A percentile compares a stretch with the other conserved stretches of the same genome.
These are phyloP conservation scores for Trogon melanurus DNA, from an alignment of 2,113 vertebrate species.

Conservation along the genomic window DNA sequence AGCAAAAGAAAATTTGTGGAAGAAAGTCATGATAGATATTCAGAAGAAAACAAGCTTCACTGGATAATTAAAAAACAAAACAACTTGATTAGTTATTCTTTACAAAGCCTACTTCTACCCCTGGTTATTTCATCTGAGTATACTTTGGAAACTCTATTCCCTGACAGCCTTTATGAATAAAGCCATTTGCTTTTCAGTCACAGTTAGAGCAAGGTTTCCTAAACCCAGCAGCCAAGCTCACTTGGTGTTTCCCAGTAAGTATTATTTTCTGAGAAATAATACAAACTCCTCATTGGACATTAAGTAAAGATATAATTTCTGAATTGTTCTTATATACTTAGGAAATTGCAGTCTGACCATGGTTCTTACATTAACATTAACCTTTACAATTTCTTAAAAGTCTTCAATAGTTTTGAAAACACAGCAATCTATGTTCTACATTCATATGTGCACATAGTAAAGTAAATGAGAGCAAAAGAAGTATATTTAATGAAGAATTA, in stretches of 20 bases:
- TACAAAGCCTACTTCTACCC: neutral
- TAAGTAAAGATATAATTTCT: neutral
- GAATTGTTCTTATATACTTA: neutral
- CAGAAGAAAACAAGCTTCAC: neutral
- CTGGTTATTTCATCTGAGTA: neutral
- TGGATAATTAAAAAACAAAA: neutral
- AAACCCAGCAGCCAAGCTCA: neutral
- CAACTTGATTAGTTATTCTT: neutral
- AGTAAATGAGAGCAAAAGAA: neutral
- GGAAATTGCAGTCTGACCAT: neutral
- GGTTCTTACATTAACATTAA: neutral
- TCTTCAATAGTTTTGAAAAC: neutral
- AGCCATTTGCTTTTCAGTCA: neutral
- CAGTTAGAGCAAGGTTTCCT: neutral
- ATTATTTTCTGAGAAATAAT: neutral
- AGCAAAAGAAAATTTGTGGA: neutral
- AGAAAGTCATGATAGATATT: neutral
- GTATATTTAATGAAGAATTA: neutral
- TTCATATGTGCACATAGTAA: neutral
- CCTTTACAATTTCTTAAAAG: neutral
- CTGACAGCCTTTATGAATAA: neutral
- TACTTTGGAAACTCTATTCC: neutral
- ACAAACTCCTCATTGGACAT: neutral
- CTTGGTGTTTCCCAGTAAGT: neutral
- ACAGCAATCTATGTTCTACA: neutral